A percentile compares a stretch with the other conserved stretches of the same genome.
phyloP scores from a whole-genome alignment of 2,797 vertebrate genomes.

The Hylomyscus alleni region DNA sequence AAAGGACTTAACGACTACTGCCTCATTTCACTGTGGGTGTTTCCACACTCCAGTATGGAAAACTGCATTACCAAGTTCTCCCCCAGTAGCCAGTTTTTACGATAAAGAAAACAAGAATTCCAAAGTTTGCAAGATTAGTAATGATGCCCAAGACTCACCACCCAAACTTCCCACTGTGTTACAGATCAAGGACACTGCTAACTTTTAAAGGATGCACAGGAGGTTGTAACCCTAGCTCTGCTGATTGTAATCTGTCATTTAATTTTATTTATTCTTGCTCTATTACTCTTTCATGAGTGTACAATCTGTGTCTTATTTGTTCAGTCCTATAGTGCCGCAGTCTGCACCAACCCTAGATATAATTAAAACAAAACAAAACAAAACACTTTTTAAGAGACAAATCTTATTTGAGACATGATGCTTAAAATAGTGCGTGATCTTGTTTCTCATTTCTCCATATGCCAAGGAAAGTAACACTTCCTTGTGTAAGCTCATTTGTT shows the following conservation, averaged over 20 bases:
- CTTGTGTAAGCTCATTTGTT: not conserved
- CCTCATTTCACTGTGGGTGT: not conserved
- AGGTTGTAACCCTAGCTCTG: not conserved
- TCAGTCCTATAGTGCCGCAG: not conserved
- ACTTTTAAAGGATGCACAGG: not conserved
- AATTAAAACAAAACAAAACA: not conserved
- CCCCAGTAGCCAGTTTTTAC: conserved; percentile 22
- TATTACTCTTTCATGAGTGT: not conserved
- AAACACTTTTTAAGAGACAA: conserved; percentile 45
- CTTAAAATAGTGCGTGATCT: not conserved
- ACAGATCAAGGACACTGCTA: not conserved
- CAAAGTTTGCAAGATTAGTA: conserved; percentile 37
- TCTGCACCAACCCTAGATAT: not conserved
- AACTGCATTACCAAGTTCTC: conserved; percentile 39
- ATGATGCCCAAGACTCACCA: not conserved
- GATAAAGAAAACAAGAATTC: conserved; percentile 7
- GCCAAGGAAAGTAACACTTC: not conserved
- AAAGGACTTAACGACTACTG: not conserved
- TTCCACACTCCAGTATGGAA: conserved; percentile 35
- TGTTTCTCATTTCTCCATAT: conserved; percentile 37
- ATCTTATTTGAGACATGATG: not conserved
- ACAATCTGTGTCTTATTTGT: conserved; percentile 25
- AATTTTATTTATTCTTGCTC: not conserved
- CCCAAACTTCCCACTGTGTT: not conserved
- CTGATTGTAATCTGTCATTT: conserved; percentile 38